Base-by-base conservation (phyloP, 2,797 vertebrate genomes). In the Falco peregrinus region DNA sequence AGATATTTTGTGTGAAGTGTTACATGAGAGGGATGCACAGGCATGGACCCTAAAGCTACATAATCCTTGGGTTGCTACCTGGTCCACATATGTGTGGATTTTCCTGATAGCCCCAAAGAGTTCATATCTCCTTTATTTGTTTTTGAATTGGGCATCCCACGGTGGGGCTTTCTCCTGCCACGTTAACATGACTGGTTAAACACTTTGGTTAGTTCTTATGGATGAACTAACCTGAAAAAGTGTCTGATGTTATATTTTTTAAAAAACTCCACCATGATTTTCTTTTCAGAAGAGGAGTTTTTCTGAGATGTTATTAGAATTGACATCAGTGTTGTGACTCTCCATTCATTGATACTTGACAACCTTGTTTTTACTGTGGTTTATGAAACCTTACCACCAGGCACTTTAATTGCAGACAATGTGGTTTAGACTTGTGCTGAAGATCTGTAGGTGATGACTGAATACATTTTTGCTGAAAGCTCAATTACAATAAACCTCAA, bases 31-130 rank as follows among this genome's bases (percentile, higher is more conserved):
- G 16, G 15, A 25, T 43, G 74, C 22, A 56, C 28, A 59, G 48
- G 20, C 12, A 2, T 3, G 17, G 16, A 26, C 24, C 6, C 22
- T 56, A 41, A 61, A 33, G n/a, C 26, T 54, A 4, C 39, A 17
- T 51, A 35, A 41, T 26, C n/a, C 79, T 76, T 43, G 13, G 5
- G 6, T 60, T 78, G 39, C 56, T 86, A 54, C 45, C 16, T 54
- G 35, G 12, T 81, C 39, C 13, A 33, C 22, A 41, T 17, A 22
- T 1, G 0, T 1, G 0, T 51, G 24, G n/a, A 29, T 8, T 76
- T 80, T 90, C 39, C 31, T 53, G 7, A 24, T 29, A 59, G n/a
- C 39, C 39, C 18, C 1, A 2, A 74, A 67, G 50, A 54, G 29
- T 41, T 65, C 22, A 5, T 45, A 25, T 20, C 31, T 39, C 56